phyloP scores from a whole-genome alignment of 2,888 invertebrate species.

The Aphidoletes aphidimyza region DNA sequence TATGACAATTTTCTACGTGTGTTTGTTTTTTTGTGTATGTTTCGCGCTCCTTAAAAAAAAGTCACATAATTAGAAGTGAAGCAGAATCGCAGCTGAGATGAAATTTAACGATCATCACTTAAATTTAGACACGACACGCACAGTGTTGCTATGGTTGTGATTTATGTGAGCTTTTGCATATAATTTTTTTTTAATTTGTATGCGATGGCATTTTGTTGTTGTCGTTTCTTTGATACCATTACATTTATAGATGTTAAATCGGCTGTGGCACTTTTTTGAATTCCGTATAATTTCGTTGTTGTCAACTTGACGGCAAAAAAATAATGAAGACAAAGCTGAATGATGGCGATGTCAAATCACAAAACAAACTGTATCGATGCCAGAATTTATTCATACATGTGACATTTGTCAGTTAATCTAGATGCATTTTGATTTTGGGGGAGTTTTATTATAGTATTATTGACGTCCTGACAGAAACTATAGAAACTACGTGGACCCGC shows the following conservation, averaged over 20 bases:
- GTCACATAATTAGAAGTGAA: not conserved
- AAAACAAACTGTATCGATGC: too few relatives aligned
- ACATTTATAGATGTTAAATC: slow-evolving; percentile 12
- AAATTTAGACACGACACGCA: slow-evolving; percentile 34
- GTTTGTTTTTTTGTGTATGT: not conserved
- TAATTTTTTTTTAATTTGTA: not conserved
- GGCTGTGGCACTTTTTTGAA: not conserved
- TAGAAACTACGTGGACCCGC: too few relatives aligned
- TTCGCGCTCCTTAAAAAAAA: not conserved
- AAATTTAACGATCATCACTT: slow-evolving; percentile 30
- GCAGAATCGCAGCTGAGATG: not conserved
- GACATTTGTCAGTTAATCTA: too few relatives aligned
- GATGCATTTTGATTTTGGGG: too few relatives aligned
- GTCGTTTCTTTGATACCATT: not conserved
- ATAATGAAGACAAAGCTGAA: slow-evolving; percentile 16
- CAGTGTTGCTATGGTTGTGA: not conserved
- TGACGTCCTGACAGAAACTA: too few relatives aligned
- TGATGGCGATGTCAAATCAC: too few relatives aligned
- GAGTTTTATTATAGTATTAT: too few relatives aligned
- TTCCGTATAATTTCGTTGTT: not conserved
- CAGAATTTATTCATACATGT: not conserved
- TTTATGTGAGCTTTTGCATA: slow-evolving; percentile 15
- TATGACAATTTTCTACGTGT: not conserved
- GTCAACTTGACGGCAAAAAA: not conserved
- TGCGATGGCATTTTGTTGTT: not conserved